Percentiles rank a stretch among this genome's conserved stretches.
Evolutionary conservation across 2,797 vertebrate species (phyloP).

Genomic region (Thalassophryne amazonica): DNA sequence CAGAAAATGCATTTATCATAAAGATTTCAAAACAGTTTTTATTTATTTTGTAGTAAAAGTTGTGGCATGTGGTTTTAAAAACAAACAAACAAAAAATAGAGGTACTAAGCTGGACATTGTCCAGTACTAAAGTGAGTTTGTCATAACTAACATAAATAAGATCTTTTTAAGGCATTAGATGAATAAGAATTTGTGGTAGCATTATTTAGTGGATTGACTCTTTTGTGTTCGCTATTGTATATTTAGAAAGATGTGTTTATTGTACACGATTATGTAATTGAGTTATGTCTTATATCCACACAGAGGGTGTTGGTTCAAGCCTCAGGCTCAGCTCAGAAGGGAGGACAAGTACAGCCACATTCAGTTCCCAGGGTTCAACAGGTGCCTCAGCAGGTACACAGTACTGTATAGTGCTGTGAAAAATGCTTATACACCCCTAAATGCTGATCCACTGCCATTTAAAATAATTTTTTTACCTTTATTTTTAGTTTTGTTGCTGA

Average conservation of each 20-base stretch:
- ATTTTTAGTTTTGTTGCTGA: constrained; percentile 2
- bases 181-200: no score
- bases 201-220: no score
- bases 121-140: no score
- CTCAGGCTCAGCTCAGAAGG: constrained; percentile 90
- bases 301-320: constrained; percentile 96
- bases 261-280: constrained; percentile 53
- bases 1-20: no score
- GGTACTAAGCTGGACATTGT: no score
- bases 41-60: no score
- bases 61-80: no score
- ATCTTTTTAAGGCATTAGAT: no score
- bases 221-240: constrained; percentile 25
- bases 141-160: no score
- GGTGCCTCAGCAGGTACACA: constrained; percentile 92
- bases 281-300: constrained; percentile 70
- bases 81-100: no score
- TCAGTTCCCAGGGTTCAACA: constrained; percentile 90
- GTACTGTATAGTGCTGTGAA: constrained; percentile 63
- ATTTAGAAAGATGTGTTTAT: constrained; percentile 31
- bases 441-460: no score
- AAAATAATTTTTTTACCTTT: background rate
- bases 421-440: constrained; percentile 33
- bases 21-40: no score
- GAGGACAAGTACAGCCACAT: constrained; percentile 87